Evolutionary conservation across 2,797 vertebrate genomes (phyloP).

Genomic region (Channallabes apus): DNA sequence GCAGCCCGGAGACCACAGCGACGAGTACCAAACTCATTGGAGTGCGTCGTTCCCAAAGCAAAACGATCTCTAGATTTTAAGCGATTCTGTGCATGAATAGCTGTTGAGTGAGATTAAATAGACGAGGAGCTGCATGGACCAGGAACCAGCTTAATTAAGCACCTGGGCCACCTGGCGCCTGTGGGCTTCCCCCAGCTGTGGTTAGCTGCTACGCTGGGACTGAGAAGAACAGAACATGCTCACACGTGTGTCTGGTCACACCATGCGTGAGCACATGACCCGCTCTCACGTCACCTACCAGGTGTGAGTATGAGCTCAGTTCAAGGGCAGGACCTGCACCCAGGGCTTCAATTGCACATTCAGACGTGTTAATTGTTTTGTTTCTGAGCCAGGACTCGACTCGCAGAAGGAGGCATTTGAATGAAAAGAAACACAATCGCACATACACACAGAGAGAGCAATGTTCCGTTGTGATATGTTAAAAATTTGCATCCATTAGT

Average conservation of each 20-base stretch:
- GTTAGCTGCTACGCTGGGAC: background rate
- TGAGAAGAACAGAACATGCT: constrained; percentile 3
- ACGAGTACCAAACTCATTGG: constrained; percentile 18
- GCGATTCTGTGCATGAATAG: constrained; percentile 49
- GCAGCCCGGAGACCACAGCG: constrained; percentile 1
- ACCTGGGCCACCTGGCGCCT: constrained; percentile 34
- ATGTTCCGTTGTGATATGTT: background rate
- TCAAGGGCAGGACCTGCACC: constrained; percentile 17
- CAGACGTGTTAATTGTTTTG: constrained; percentile 31
- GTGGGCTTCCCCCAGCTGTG: constrained; percentile 31
- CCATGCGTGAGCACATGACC: constrained; percentile 9
- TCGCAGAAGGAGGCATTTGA: background rate
- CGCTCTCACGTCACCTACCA: constrained; percentile 4
- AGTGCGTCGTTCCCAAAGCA: constrained; percentile 1
- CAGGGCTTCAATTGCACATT: background rate
- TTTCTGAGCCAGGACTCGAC: constrained; percentile 7
- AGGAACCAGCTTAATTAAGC: constrained; percentile 48
- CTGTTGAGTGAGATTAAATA: constrained; percentile 2
- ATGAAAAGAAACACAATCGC: background rate
- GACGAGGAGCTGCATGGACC: constrained; percentile 35
- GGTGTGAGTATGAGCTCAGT: background rate
- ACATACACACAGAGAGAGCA: background rate
- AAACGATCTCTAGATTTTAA: constrained; percentile 36
- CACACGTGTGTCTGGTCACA: background rate
- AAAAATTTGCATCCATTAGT: constrained; percentile 20